These are phyloP conservation scores for Altica lythri DNA, from an alignment of 2,888 invertebrate species.

Conservation along the genomic window DNA sequence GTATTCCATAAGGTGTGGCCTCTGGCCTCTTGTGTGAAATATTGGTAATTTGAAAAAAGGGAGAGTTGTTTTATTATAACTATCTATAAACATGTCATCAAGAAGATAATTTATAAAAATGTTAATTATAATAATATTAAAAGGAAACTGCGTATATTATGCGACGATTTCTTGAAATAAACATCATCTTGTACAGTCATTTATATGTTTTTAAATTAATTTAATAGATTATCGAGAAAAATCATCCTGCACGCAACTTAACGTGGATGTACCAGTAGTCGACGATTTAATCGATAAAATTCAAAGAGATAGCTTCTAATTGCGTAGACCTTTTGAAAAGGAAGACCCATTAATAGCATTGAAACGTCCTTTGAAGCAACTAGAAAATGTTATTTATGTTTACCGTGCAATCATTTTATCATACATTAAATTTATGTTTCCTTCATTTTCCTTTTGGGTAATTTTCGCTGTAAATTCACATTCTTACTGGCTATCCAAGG, in stretches of 20 bases:
- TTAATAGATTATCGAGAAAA: neutral
- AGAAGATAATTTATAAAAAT: too few species aligned
- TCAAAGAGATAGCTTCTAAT: conserved; percentile 16
- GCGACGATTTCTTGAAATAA: too few species aligned
- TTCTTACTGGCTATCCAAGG: conserved; percentile 15
- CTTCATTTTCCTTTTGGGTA: conserved; percentile 25
- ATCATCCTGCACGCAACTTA: neutral
- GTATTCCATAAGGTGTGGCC: conserved; percentile 1
- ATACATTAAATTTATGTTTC: conserved; percentile 32
- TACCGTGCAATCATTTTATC: conserved; percentile 34
- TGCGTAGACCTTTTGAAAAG: conserved; percentile 11
- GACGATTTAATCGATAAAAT: conserved; percentile 20
- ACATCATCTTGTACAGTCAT: too few species aligned
- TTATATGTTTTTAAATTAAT: too few species aligned
- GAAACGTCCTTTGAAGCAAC: conserved; percentile 13
- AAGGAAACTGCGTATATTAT: too few species aligned
- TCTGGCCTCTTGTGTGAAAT: neutral
- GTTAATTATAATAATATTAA: too few species aligned
- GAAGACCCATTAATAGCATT: conserved; percentile 20
- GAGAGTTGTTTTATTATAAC: too few species aligned
- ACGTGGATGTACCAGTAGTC: conserved; percentile 7
- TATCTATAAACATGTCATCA: too few species aligned
- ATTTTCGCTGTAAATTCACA: conserved; percentile 20
- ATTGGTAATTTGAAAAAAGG: too few species aligned
- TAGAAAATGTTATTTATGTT: conserved; percentile 13